Evolutionary conservation across 2,797 vertebrate genomes (phyloP).

Genomic region (Percopsis omiscomaycus): DNA sequence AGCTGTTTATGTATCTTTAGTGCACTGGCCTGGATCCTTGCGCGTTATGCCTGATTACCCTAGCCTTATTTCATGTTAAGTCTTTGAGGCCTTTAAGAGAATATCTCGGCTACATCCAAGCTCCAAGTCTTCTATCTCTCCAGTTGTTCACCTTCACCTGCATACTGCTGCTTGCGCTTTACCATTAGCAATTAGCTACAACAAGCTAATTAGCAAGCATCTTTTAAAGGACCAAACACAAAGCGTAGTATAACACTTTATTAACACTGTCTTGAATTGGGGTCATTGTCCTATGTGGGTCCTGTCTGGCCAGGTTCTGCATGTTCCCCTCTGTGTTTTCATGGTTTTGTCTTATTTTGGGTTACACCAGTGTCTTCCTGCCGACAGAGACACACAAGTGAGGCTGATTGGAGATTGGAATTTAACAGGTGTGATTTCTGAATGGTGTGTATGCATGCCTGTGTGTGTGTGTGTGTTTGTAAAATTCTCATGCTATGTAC

Average conservation of each 20-base stretch:
- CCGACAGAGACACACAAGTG: too few relatives aligned
- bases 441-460: too few relatives aligned
- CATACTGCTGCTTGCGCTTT: constrained; percentile 32
- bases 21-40: neutral
- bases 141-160: constrained; percentile 37
- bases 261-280: too few relatives aligned
- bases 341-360: too few relatives aligned
- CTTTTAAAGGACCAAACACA: neutral
- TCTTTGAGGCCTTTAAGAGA: constrained; percentile 21
- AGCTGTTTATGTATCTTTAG: neutral
- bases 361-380: too few relatives aligned
- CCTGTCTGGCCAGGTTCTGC: too few relatives aligned
- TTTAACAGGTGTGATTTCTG: too few relatives aligned
- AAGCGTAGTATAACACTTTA: neutral
- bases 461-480: too few relatives aligned
- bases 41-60: constrained; percentile 9
- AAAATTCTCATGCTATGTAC: neutral
- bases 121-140: constrained; percentile 44
- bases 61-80: constrained; percentile 23
- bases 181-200: constrained; percentile 25
- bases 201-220: neutral
- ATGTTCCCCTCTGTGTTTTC: too few relatives aligned
- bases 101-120: constrained; percentile 62
- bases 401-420: too few relatives aligned
- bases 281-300: too few relatives aligned